A percentile compares a stretch with the other conserved stretches of the same genome.
Evolutionary conservation across 2,888 invertebrate genomes (phyloP).

Genomic region (Toxonevra muliebris): DNA sequence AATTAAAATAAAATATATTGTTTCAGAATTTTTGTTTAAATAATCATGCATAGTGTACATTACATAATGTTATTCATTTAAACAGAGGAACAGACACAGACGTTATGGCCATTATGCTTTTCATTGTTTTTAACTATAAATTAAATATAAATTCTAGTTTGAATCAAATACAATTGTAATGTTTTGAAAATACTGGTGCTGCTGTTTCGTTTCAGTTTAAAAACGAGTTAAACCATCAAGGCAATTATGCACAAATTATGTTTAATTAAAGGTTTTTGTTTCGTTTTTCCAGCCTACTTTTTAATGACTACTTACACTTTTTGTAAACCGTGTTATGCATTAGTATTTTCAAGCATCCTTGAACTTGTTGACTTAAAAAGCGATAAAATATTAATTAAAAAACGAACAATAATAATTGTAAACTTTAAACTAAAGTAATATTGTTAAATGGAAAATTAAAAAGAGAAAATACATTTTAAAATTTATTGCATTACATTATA

Average conservation of each 20-base stretch:
- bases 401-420: conserved; percentile 38
- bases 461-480: conserved; percentile 47
- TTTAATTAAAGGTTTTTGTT: too few relatives aligned
- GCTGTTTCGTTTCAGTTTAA: too few relatives aligned
- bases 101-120: background rate
- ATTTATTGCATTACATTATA: conserved; percentile 45
- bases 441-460: conserved; percentile 24
- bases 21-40: background rate
- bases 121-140: background rate
- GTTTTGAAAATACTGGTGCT: background rate
- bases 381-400: conserved; percentile 6
- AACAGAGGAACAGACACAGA: background rate
- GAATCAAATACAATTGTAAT: background rate
- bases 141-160: background rate
- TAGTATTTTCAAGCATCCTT: background rate
- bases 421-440: conserved; percentile 33
- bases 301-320: too few relatives aligned
- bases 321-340: too few relatives aligned
- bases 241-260: too few relatives aligned
- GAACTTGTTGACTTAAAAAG: background rate
- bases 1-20: conserved; percentile 22
- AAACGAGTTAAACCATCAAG: too few relatives aligned
- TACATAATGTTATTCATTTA: conserved; percentile 9
- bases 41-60: conserved; percentile 19
- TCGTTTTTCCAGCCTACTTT: too few relatives aligned